Evolutionary conservation across 92 coral and sea anemone genomes (phyloP).

Genomic region (Porites divaricata): DNA sequence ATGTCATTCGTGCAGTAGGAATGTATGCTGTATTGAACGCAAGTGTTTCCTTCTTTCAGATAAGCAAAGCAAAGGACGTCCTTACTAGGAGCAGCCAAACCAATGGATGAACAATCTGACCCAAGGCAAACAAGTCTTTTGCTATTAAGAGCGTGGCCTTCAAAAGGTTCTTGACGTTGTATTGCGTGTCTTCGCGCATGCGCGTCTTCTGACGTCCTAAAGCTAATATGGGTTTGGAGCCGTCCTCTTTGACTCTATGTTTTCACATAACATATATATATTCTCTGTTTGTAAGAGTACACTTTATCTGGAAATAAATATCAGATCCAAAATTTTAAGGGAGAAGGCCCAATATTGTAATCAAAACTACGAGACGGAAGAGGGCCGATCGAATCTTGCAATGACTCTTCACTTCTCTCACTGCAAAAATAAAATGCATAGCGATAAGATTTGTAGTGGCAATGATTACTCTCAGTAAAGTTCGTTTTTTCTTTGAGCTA

Average conservation of each 20-base stretch:
- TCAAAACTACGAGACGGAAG: conserved; percentile 20
- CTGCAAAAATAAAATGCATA: conserved; percentile 53
- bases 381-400: conserved; percentile 30
- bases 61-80: background rate
- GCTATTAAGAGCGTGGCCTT: background rate
- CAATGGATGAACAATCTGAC: background rate
- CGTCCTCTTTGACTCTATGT: conserved; percentile 1
- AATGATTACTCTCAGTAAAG: background rate
- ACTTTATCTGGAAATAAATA: background rate
- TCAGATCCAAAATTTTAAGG: conserved; percentile 48
- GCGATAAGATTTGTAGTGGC: background rate
- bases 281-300: background rate
- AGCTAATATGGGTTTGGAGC: no score
- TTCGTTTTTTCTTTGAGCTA: background rate
- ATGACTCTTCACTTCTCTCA: conserved; percentile 40
- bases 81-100: background rate
- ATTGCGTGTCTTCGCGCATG: background rate
- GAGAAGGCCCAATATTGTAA: conserved; percentile 22
- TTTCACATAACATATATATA: background rate
- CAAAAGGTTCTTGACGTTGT: background rate
- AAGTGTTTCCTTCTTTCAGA: background rate
- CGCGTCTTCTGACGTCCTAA: background rate
- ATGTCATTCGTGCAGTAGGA: background rate
- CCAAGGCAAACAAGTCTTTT: background rate
- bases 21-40: background rate